Base-by-base conservation (phyloP, 2,888 invertebrate species). In the Sipunculus nudus region DNA sequence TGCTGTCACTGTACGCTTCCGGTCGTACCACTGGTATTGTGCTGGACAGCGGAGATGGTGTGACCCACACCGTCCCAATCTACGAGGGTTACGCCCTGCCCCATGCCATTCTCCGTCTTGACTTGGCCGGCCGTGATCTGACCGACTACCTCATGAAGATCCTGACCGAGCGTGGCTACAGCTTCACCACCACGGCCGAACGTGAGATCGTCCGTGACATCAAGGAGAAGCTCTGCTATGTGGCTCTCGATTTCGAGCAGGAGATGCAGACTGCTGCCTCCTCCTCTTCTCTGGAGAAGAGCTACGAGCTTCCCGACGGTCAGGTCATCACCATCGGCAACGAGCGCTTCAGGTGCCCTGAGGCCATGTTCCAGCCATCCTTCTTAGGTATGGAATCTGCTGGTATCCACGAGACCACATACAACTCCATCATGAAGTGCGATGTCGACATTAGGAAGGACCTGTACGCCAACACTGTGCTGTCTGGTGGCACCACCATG, bases 401-500 rank as follows among this genome's bases (percentile, higher is more conserved):
- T 64, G 81, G 81, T 70, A 75, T 80, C 66, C 81, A 81, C 59
- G 81, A 81, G 61, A 78, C 79, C 56, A 78, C 80, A 47, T 80
- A 78, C 74, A 81, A 81, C 77, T 74, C 75, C 59, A 80, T 81
- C 72, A 80, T 80, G 80, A 80, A 79, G 70, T 80, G 79, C 59
- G 79, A 80, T 55, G 78, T 80, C 49, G 79, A 80, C 63, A 81
- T 81, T 72, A 71, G 80, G 65, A 80, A 81, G 68, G 80, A 81
- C 70, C 71, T 81, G 68, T 81, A 81, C 65, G 77, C 79, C 68
- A 81, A 81, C 72, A 82, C 92, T 75, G 93, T 93, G 84, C 88
- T 94, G 78, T 93, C 93, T 72, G 94, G 94, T 73, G 94, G 94
- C 79, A 93, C 93, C 87, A 94, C 94, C 86, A 95, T 96, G 95